phyloP scores from a whole-genome alignment of 2,888 invertebrate species.

The Gortyna flavago region DNA sequence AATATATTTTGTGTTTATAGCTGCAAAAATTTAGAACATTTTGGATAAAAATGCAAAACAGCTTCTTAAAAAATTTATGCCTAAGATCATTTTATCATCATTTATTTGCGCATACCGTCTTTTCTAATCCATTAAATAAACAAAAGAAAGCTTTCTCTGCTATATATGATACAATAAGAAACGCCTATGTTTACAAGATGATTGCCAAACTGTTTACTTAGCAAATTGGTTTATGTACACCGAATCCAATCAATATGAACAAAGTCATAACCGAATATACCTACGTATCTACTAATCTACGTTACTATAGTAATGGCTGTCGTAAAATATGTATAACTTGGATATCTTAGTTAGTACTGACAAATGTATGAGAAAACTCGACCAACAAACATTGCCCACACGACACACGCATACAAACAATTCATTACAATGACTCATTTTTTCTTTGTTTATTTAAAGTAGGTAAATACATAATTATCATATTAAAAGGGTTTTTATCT shows the following conservation, averaged over 20 bases:
- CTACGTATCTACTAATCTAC: constrained; percentile 21
- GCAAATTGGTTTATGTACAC: constrained; percentile 76
- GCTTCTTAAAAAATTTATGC: neutral
- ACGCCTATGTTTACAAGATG: constrained; percentile 73
- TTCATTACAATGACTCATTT: constrained; percentile 43
- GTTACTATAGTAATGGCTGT: constrained; percentile 2
- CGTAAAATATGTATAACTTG: constrained; percentile 17
- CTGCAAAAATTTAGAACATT: neutral
- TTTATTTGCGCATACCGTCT: neutral
- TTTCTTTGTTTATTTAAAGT: constrained; percentile 21
- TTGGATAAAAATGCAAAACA: neutral
- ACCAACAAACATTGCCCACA: constrained; percentile 16
- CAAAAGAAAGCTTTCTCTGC: constrained; percentile 42
- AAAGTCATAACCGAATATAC: constrained; percentile 46
- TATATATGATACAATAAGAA: constrained; percentile 66
- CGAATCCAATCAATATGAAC: constrained; percentile 67
- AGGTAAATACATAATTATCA: constrained; percentile 16
- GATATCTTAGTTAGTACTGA: constrained; percentile 17
- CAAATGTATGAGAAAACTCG: constrained; percentile 25
- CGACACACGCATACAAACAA: constrained; percentile 39
- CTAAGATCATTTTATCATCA: neutral
- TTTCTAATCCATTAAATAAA: constrained; percentile 34
- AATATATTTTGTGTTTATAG: constrained; percentile 10
- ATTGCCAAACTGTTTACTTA: constrained; percentile 79
- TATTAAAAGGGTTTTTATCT: constrained; percentile 40